Conservation (phyloP, 2,113 vertebrate species). For the Balaeniceps rex region DNA sequence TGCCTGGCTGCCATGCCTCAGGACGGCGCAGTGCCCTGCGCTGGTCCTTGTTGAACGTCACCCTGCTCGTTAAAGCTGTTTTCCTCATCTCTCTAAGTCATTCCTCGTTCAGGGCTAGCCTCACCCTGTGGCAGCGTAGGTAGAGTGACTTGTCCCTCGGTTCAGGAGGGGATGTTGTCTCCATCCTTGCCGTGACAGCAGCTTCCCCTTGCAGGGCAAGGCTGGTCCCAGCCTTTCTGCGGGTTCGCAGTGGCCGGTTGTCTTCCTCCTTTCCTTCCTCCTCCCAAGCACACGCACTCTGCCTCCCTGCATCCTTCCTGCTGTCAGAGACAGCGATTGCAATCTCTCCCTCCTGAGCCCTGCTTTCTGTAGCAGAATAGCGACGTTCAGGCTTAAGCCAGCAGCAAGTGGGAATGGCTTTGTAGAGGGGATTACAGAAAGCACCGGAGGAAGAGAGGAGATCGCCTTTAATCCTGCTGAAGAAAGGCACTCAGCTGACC, state of each 20-base stretch:
- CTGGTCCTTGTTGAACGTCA: not conserved
- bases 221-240: not conserved
- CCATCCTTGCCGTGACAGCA: not conserved
- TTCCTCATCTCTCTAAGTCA: not conserved
- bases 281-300: not conserved
- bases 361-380: not conserved
- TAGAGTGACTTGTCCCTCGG: not conserved
- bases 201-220: not conserved
- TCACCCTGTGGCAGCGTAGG: not conserved
- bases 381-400: not conserved
- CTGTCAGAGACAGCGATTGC: not conserved
- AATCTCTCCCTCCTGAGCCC: not conserved
- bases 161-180: not conserved
- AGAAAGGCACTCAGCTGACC: not conserved
- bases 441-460: not conserved
- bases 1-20: not conserved
- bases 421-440: not conserved
- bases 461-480: not conserved
- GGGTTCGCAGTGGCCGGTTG: fast-evolving
- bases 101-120: not conserved
- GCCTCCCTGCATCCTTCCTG: constrained; percentile 5
- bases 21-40: not conserved
- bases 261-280: not conserved
- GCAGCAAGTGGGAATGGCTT: not conserved
- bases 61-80: not conserved